Base-by-base conservation (phyloP, 2,797 vertebrate genomes). In the Chrosomus eos region DNA sequence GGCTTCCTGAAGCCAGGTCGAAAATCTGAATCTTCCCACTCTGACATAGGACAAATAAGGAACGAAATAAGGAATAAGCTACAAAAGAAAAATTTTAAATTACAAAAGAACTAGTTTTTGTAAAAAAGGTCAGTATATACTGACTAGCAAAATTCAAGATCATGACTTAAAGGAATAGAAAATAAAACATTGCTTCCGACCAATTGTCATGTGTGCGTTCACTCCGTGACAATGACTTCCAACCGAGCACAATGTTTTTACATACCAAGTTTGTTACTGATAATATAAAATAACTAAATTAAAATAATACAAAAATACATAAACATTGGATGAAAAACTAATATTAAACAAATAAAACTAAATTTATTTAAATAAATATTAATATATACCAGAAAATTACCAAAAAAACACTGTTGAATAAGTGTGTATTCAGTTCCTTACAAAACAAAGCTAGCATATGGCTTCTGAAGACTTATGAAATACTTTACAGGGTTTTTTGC, bases 11-110 rank as follows among this genome's bases (percentile, higher is more conserved):
- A 23, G 97, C 95, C 93, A 99, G 84, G 87, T 99, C 97, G 89
- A 96, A 99, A 55, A 99, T 95, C 94, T 99, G 98, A 85, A 99
- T 93, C 88, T 97, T 97, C 62, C 98, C 98, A 2, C 94, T 95
- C 98, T 99, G 90, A 68, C 43, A 74, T 85, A 85, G 53, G 16
- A 80, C 66, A 81, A 58, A 48, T 8, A 48, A 66, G 26, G 38
- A n/a, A 70, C 3, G 11, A 81, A 58, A 48, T 7, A 48, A 71
- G 14, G 48, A 21, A 70, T 14, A 26, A 81, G 8, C 11, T 9
- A 26, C 11, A 26, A 4, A 36, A 64, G 40, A n/a, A 19, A 9
- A 10, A n/a, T 36, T 0, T 23, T 3, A 23, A 68, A 68, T 28
- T 1, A 3, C 40, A 36, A 19, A 33, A 33, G 1, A 67, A 5